Percentiles rank a stretch among this genome's conserved stretches.
Conservation (phyloP, 2,113 vertebrate species). For the Abramis brama region DNA sequence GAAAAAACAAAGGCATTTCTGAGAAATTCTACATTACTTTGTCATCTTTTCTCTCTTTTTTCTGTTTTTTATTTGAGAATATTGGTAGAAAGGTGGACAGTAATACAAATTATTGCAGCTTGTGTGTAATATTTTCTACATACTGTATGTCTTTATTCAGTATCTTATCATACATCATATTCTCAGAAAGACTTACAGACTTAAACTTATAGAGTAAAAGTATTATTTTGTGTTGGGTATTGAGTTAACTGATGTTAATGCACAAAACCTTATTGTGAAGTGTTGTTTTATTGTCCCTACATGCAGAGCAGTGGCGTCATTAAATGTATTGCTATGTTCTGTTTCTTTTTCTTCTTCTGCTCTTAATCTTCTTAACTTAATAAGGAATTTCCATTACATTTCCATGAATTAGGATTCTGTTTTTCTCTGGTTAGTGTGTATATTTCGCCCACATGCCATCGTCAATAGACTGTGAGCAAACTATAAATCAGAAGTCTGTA, state of each 20-base stretch:
- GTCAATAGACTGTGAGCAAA: neutral
- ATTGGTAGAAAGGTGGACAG: neutral
- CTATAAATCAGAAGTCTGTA: conserved; percentile 20
- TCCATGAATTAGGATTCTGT: conserved; percentile 30
- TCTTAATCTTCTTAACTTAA: conserved; percentile 34
- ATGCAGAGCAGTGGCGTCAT: neutral
- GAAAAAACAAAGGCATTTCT: neutral
- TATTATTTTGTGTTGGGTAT: neutral
- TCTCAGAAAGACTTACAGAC: neutral
- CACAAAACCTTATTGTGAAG: neutral
- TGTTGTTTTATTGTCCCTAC: neutral
- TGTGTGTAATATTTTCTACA: too few species aligned
- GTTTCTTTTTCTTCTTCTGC: neutral
- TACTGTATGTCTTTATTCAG: too few species aligned
- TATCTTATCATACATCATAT: neutral
- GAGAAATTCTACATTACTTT: neutral
- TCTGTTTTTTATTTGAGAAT: neutral
- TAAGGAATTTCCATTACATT: conserved; percentile 30
- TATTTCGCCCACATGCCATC: neutral
- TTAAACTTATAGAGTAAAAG: neutral
- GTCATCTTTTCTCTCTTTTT: neutral
- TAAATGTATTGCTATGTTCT: neutral
- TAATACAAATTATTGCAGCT: neutral
- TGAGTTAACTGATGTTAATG: neutral
- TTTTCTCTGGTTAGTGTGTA: conserved; percentile 10